phyloP scores from a whole-genome alignment of 2,113 vertebrate species.

The Mormyrus lacerda region DNA sequence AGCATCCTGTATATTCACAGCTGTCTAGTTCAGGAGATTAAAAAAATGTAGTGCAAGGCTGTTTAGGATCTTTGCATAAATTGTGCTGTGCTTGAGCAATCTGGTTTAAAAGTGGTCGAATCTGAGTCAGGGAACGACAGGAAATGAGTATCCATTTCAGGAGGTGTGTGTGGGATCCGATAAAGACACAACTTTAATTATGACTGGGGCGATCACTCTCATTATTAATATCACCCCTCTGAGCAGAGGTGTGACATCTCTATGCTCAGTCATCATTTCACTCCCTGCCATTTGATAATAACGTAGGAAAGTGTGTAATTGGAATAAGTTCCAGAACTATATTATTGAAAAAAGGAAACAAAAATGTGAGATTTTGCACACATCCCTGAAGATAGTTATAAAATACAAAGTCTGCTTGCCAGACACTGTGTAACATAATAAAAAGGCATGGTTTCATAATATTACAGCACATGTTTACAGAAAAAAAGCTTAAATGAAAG shows the following conservation, averaged over 20 bases:
- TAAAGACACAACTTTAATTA: conserved; percentile 3
- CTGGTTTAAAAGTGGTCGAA: background rate
- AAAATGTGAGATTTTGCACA: conserved; percentile 7
- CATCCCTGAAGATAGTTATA: background rate
- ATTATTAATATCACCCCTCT: background rate
- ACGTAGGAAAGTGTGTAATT: background rate
- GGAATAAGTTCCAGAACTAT: background rate
- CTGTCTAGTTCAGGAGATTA: background rate
- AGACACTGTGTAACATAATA: background rate
- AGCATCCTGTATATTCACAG: background rate
- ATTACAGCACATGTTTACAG: background rate
- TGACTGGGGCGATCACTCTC: background rate
- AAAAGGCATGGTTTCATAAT: background rate
- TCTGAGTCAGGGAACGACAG: background rate
- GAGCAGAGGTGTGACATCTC: background rate
- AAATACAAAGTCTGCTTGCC: background rate
- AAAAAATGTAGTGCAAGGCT: background rate
- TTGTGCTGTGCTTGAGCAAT: background rate
- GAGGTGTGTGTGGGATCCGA: background rate
- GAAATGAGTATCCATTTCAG: background rate
- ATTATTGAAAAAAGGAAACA: background rate
- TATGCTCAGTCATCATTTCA: background rate
- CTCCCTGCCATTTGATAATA: background rate
- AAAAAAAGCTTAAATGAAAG: background rate
- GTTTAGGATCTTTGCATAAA: background rate